phyloP scores from a whole-genome alignment of 2,888 invertebrate species.

The Yponomeuta malinellus region DNA sequence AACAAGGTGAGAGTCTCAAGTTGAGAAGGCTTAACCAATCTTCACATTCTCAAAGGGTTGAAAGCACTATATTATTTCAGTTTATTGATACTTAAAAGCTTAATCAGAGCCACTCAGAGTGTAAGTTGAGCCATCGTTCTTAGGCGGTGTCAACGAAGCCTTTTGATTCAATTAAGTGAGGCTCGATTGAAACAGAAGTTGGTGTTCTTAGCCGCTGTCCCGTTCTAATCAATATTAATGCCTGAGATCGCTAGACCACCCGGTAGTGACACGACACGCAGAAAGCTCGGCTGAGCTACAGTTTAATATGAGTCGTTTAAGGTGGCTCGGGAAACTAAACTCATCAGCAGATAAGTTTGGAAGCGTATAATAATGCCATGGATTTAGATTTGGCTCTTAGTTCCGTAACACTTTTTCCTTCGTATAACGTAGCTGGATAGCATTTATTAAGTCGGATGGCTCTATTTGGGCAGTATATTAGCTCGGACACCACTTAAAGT shows the following conservation, averaged over 20 bases:
- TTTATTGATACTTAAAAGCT: not conserved
- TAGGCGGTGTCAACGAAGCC: not conserved
- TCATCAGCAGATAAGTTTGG: too few relatives aligned
- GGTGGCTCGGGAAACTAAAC: too few relatives aligned
- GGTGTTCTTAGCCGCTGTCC: not conserved
- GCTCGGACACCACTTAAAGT: too few relatives aligned
- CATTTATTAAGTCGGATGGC: too few relatives aligned
- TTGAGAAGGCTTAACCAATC: too few relatives aligned
- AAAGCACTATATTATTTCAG: not conserved
- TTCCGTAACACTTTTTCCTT: too few relatives aligned
- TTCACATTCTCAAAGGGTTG: not conserved
- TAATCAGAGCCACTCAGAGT: not conserved
- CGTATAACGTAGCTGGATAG: too few relatives aligned
- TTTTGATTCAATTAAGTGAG: not conserved
- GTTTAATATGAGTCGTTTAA: too few relatives aligned
- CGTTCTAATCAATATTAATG: constrained; percentile 3
- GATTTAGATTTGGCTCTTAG: too few relatives aligned
- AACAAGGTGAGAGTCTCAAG: too few relatives aligned
- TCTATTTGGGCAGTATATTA: too few relatives aligned
- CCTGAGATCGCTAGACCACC: not conserved
- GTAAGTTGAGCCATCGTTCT: not conserved
- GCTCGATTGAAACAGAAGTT: not conserved
- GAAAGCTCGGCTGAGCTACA: not conserved
- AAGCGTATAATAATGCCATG: too few relatives aligned
- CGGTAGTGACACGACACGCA: not conserved